Base-by-base conservation (phyloP, 2,113 vertebrate genomes). In the Ptychochromis oligacanthus region DNA sequence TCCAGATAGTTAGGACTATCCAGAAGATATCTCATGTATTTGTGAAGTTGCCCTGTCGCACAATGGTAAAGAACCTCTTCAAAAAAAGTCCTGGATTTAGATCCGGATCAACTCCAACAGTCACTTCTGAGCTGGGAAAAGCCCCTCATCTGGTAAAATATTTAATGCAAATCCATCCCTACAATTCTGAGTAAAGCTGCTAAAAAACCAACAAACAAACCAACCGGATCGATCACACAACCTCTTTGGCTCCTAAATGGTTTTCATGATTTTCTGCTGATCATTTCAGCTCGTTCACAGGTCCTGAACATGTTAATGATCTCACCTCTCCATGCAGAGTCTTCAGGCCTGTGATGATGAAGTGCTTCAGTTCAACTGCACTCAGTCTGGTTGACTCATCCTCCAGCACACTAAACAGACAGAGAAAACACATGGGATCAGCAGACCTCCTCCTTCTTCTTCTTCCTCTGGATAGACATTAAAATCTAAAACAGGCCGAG, bases 261-360 rank as follows among this genome's bases (percentile, higher is more conserved):
- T 43, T 38, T 40, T 9, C 36, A 22, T 64, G n/a, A 14, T 43
- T 43, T 43, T 43, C 28, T 36, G 36, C 36, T 36, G 36, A 36
- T 8, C 6, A 36, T 36, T 36, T 36, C 8, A 6, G 36, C 2
- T 40, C 8, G 5, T 14, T 43, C 40, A 13, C 46, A 6, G 46
- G 4, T 36, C 36, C 36, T 7, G 36, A 6, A 4, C 36, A 36
- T 26, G 20, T 12, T 3, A 10, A 8, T 10, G 55, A 24, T 2
- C 90, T 55, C 93, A 98, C 98, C 97, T 99, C 97, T 86, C 98
- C 98, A 62, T 96, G 96, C 40, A 99, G 92, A 59, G 94, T 96
- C 89, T 92, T 96, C 79, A 99, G 93, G 15, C 97, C 97, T 1
- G 95, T 90, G 89, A 97, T 79, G 84, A 99, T 96, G 24, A 98